These are phyloP conservation scores for Oxycera nigricornis DNA, from an alignment of 2,888 invertebrate species.

Conservation along the genomic window DNA sequence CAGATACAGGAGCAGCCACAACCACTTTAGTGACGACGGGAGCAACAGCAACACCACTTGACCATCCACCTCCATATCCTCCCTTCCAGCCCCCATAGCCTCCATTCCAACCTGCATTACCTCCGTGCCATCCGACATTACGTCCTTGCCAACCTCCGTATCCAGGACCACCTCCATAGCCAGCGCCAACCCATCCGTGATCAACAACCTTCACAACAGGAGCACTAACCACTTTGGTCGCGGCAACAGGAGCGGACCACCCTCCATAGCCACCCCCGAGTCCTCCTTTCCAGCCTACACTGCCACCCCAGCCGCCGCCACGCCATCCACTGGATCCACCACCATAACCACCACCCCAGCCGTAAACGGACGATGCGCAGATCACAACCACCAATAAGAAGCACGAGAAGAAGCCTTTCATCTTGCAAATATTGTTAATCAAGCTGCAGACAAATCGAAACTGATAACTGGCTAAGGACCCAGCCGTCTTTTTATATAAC, in stretches of 20 bases:
- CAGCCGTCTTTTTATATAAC: not conserved
- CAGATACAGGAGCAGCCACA: not conserved
- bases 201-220: not conserved
- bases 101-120: conserved; percentile 4
- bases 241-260: not conserved
- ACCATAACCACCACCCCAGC: not conserved
- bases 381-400: not conserved
- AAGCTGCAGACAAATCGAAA: not conserved
- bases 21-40: not conserved
- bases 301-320: not conserved
- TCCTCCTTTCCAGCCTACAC: conserved; percentile 1
- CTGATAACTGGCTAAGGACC: conserved; percentile 1
- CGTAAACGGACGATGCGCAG: not conserved
- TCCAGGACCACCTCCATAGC: not conserved
- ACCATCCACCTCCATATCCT: conserved; percentile 1
- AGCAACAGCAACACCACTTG: not conserved
- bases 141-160: not conserved
- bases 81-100: conserved; percentile 8
- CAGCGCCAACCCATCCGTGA: not conserved
- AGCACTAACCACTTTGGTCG: conserved; percentile 12
- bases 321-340: not conserved
- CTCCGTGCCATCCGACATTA: conserved; percentile 13
- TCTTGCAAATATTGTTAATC: not conserved
- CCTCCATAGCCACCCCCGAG: not conserved
- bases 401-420: too few relatives aligned